Conservation (phyloP, 2,113 vertebrate species). For the Chlamydotis undulata region DNA sequence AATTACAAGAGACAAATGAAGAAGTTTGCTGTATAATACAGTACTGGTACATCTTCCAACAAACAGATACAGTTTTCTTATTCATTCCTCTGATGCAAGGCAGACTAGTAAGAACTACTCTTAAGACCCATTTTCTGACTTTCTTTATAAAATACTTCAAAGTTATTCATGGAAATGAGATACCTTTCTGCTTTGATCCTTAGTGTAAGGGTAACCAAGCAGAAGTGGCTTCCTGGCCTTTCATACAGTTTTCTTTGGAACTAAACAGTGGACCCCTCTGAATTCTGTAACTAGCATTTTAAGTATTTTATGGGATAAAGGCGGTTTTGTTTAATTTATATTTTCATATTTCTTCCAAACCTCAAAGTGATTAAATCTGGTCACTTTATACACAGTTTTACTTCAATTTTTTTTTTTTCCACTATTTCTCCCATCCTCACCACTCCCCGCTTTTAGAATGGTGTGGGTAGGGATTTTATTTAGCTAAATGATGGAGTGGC, state of each 20-base stretch:
- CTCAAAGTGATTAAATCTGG: not conserved
- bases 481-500: not conserved
- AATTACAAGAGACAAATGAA: conserved; percentile 34
- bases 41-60: not conserved
- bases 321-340: conserved; percentile 4
- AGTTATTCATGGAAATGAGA: conserved; percentile 15
- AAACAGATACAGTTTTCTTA: not conserved
- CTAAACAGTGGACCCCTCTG: not conserved
- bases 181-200: conserved; percentile 37
- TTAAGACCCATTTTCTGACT: not conserved
- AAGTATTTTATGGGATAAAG: not conserved
- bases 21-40: not conserved
- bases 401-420: not conserved
- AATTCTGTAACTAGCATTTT: not conserved
- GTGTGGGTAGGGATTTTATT: not conserved
- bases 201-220: not conserved
- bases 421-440: not conserved
- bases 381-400: not conserved
- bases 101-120: not conserved
- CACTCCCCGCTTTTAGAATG: not conserved
- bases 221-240: not conserved
- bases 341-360: conserved; percentile 22
- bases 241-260: conserved; percentile 15
- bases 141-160: conserved; percentile 34
- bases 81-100: not conserved